Evolutionary conservation across 2,888 invertebrate species (phyloP).

Genomic region (Cephus rjabovi): DNA sequence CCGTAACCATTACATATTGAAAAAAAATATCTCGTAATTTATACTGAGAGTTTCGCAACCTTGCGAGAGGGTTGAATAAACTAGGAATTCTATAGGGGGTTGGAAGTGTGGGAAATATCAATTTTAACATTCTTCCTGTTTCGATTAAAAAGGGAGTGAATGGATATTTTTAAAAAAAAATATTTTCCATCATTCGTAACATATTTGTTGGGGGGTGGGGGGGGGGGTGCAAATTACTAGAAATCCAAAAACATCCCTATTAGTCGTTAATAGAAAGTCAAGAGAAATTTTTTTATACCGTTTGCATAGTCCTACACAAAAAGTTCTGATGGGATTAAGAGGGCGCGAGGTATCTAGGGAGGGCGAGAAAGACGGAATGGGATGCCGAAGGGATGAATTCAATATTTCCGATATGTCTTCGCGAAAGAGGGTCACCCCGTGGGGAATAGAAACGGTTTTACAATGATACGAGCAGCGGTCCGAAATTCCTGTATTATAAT

Average conservation of each 20-base stretch:
- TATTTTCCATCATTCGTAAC: neutral
- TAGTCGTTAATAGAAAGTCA: neutral
- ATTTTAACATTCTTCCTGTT: neutral
- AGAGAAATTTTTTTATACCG: neutral
- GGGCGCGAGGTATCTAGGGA: conserved; percentile 8
- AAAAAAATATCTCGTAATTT: conserved; percentile 31
- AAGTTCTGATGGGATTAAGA: conserved; percentile 4
- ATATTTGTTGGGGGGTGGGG: too few relatives aligned
- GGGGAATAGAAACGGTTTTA: conserved; percentile 21
- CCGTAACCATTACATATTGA: conserved; percentile 21
- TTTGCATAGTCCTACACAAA: neutral
- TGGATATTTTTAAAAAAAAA: neutral
- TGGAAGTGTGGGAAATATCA: conserved; percentile 8
- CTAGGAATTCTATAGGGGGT: neutral
- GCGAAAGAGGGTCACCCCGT: conserved; percentile 19
- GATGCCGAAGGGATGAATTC: conserved; percentile 22
- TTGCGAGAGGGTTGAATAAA: neutral
- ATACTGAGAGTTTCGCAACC: conserved; percentile 36
- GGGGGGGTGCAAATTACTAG: too few relatives aligned
- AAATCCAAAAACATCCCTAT: neutral
- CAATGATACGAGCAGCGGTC: conserved; percentile 21
- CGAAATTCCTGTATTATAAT: conserved; percentile 20
- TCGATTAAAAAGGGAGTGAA: neutral
- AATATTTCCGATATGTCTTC: conserved; percentile 25
- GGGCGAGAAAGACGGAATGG: neutral